Conservation (phyloP, 2,797 vertebrate genomes). For the Picus viridis region DNA sequence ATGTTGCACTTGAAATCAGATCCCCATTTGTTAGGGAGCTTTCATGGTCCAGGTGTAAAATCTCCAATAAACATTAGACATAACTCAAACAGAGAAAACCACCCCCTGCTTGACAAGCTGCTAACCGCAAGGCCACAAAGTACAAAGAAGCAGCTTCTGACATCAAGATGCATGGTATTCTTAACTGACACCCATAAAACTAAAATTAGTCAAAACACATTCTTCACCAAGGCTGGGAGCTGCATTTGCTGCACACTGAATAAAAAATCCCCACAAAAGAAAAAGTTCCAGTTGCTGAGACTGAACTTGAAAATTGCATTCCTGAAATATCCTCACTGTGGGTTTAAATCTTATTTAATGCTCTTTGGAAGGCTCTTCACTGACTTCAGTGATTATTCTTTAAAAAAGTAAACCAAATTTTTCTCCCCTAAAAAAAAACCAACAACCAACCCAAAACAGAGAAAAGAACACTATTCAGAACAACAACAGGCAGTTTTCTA, state of each 20-base stretch:
- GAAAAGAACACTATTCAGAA: background rate
- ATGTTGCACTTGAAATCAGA: background rate
- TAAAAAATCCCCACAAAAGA: background rate
- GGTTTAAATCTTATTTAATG: background rate
- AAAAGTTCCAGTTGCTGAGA: background rate
- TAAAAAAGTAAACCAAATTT: background rate
- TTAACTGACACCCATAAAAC: slow-evolving; percentile 61
- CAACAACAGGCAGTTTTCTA: background rate
- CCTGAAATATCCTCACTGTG: background rate
- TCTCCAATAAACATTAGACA: slow-evolving; percentile 33
- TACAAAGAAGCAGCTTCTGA: slow-evolving; percentile 54
- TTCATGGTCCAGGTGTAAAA: slow-evolving; percentile 51
- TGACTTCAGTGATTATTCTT: background rate
- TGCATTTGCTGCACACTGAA: background rate
- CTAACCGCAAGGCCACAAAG: background rate
- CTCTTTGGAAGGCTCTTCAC: background rate
- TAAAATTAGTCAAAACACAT: slow-evolving; percentile 43
- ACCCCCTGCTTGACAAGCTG: slow-evolving; percentile 32
- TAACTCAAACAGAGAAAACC: background rate
- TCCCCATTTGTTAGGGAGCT: background rate
- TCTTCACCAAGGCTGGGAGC: background rate
- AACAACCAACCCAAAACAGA: background rate
- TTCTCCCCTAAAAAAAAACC: background rate
- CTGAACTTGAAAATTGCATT: background rate
- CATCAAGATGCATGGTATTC: slow-evolving; percentile 24